A percentile compares a stretch with the other conserved stretches of the same genome.
These are phyloP conservation scores for Lucilia cuprina DNA, from an alignment of 1,140 invertebrate species.

Conservation along the genomic window DNA sequence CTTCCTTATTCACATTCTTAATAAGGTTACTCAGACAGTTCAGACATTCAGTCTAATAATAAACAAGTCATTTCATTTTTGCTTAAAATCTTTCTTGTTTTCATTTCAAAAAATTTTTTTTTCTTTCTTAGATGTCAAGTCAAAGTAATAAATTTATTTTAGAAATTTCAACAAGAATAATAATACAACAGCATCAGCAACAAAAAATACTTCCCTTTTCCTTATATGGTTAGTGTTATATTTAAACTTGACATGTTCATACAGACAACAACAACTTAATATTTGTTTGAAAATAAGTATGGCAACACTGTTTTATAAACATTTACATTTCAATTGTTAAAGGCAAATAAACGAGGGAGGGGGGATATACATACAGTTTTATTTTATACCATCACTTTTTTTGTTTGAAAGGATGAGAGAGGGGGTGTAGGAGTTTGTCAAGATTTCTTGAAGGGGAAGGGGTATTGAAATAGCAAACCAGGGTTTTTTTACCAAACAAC, in stretches of 20 bases:
- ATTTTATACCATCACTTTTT: too few relatives aligned
- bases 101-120: too few relatives aligned
- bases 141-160: slow-evolving; percentile 22
- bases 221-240: neutral
- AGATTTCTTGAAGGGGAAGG: neutral
- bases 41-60: too few relatives aligned
- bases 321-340: slow-evolving; percentile 13
- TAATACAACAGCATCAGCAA: too few relatives aligned
- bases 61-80: too few relatives aligned
- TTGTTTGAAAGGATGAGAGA: too few relatives aligned
- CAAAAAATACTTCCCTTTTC: neutral
- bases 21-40: too few relatives aligned
- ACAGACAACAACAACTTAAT: neutral
- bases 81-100: too few relatives aligned
- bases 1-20: too few relatives aligned
- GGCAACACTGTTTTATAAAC: slow-evolving; percentile 7
- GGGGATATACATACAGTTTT: too few relatives aligned
- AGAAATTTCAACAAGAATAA: neutral
- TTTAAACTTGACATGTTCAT: neutral
- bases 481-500: neutral
- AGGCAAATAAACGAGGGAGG: neutral
- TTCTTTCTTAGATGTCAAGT: slow-evolving; percentile 2
- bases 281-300: neutral
- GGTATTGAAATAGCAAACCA: neutral
- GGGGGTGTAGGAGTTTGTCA: neutral